These are phyloP conservation scores for Myiopsitta monachus DNA, from an alignment of 2,113 vertebrate species.

Conservation along the genomic window DNA sequence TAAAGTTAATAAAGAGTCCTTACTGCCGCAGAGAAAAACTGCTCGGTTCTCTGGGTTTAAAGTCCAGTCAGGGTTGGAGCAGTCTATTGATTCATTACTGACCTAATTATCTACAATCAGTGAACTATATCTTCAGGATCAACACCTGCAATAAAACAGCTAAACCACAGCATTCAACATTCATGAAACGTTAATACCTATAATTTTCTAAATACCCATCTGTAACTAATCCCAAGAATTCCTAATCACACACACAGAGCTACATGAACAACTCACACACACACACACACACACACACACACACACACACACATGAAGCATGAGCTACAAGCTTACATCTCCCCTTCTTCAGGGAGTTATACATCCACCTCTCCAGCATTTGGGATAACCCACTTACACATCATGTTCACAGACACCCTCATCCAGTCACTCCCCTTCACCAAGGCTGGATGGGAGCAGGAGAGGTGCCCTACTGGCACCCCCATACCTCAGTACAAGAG, in stretches of 20 bases:
- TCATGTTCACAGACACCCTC: background rate
- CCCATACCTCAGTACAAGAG: background rate
- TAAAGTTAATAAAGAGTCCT: background rate
- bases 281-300: too few relatives aligned
- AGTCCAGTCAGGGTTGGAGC: background rate
- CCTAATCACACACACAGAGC: background rate
- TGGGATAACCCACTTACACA: background rate
- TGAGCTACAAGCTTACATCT: background rate
- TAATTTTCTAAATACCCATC: background rate
- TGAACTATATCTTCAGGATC: background rate
- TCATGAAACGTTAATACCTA: rapidly evolving
- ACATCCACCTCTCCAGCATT: background rate
- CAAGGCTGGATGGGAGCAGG: rapidly evolving
- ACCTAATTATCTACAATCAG: background rate
- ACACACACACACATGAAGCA: rapidly evolving
- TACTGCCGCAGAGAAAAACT: background rate
- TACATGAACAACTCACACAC: too few relatives aligned
- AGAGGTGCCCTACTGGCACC: background rate
- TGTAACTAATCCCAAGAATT: background rate
- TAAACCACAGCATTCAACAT: background rate
- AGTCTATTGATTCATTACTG: background rate
- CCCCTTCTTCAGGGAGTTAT: background rate
- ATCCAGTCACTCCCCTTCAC: rapidly evolving
- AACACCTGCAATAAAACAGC: background rate
- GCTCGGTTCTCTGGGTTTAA: background rate